phyloP scores from a whole-genome alignment of 1,140 invertebrate species.

The Tribolium castaneum region DNA sequence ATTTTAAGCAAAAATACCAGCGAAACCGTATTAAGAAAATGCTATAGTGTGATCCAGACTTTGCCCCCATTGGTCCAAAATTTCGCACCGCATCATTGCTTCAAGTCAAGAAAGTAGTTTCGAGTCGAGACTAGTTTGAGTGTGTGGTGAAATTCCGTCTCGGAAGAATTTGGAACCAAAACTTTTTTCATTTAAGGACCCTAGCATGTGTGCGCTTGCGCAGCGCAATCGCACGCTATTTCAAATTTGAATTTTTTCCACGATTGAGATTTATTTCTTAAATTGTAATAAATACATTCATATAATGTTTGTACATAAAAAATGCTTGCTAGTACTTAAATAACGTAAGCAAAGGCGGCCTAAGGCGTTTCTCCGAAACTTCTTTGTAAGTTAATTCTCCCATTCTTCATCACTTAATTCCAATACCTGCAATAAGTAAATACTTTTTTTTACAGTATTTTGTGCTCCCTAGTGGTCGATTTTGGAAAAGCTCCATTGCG shows the following conservation, averaged over 20 bases:
- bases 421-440: slow-evolving; percentile 46
- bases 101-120: slow-evolving; percentile 50
- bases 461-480: no score
- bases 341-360: neutral
- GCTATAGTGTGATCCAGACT: slow-evolving; percentile 45
- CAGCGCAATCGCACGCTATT: neutral
- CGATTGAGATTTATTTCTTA: neutral
- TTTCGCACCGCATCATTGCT: slow-evolving; percentile 52
- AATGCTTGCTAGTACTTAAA: neutral
- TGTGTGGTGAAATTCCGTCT: neutral
- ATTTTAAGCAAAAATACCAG: no score
- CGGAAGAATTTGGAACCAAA: slow-evolving; percentile 46
- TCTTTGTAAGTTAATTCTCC: neutral
- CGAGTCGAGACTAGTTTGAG: slow-evolving; percentile 8
- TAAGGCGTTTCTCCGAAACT: no score
- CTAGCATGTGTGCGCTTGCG: neutral
- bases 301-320: neutral
- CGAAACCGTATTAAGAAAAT: no score
- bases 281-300: neutral
- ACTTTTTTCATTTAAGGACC: slow-evolving; percentile 37
- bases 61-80: slow-evolving; percentile 49
- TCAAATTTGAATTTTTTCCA: neutral
- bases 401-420: slow-evolving; percentile 48
- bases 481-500: no score
- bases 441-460: neutral